Evolutionary conservation across 2,888 invertebrate genomes (phyloP).

Genomic region (Gonocerus acuteangulatus): DNA sequence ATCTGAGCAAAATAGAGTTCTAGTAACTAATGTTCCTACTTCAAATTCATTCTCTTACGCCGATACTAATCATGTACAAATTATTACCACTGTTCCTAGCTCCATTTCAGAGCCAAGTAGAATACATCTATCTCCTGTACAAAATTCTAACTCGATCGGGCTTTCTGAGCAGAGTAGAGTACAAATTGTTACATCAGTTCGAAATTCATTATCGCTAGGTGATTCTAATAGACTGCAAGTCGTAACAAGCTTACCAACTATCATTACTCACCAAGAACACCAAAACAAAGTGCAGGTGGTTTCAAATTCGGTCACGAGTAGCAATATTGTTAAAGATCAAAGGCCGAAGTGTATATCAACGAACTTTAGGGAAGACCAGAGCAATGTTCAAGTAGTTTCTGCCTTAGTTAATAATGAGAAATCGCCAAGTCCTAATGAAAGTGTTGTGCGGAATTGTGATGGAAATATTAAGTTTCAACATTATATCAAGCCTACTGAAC

Average conservation of each 20-base stretch:
- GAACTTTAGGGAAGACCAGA: conserved; percentile 20
- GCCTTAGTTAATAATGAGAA: conserved; percentile 28
- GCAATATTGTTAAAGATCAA: conserved; percentile 25
- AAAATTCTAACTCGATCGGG: conserved; percentile 18
- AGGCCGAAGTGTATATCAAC: conserved; percentile 22
- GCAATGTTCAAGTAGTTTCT: conserved; percentile 32
- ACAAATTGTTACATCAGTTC: conserved; percentile 36
- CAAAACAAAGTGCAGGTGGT: conserved; percentile 29
- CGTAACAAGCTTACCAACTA: conserved; percentile 24
- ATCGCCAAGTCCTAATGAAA: conserved; percentile 11
- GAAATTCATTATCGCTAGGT: conserved; percentile 27
- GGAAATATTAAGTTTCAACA: conserved; percentile 14
- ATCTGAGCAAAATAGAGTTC: conserved; percentile 35
- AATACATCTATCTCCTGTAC: conserved; percentile 18
- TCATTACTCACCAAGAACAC: neutral
- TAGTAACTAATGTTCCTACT: conserved; percentile 38
- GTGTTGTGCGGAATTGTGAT: conserved; percentile 15
- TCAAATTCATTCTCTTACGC: conserved; percentile 24
- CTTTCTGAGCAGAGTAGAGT: conserved; percentile 33
- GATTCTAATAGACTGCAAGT: conserved; percentile 26
- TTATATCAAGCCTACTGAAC: conserved; percentile 16
- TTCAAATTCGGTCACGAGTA: conserved; percentile 18
- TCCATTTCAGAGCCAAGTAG: conserved; percentile 21
- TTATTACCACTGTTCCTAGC: conserved; percentile 34
- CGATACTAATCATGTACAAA: conserved; percentile 34